A percentile compares a stretch with the other conserved stretches of the same genome.
These are phyloP conservation scores for Sinopyrophorus schimmeli DNA, from an alignment of 2,888 invertebrate species.

Conservation along the genomic window DNA sequence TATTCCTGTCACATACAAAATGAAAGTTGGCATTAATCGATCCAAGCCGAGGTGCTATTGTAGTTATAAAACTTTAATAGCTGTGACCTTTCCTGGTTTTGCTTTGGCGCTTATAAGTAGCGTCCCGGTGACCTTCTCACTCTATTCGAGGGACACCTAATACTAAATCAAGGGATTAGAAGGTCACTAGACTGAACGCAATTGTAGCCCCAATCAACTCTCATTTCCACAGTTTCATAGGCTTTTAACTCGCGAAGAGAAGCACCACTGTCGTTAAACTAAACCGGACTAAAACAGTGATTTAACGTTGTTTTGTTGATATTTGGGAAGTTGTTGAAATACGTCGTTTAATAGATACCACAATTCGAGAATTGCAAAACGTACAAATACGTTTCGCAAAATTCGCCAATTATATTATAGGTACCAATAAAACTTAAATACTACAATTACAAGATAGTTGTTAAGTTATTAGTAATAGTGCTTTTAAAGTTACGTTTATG, in stretches of 20 bases:
- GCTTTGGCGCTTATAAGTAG: slow-evolving; percentile 14
- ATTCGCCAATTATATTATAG: too few species aligned
- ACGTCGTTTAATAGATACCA: too few species aligned
- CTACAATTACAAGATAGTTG: too few species aligned
- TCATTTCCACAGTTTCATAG: slow-evolving; percentile 3
- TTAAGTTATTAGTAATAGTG: too few species aligned
- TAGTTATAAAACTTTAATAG: slow-evolving; percentile 14
- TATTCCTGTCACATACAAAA: not conserved
- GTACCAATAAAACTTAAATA: too few species aligned
- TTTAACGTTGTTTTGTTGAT: too few species aligned
- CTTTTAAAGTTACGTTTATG: too few species aligned
- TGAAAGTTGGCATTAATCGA: slow-evolving; percentile 5
- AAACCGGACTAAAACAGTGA: too few species aligned
- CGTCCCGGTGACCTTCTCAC: slow-evolving; percentile 24
- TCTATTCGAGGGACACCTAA: slow-evolving; percentile 15
- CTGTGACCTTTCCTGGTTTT: slow-evolving; percentile 17
- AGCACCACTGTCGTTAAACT: too few species aligned
- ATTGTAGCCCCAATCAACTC: slow-evolving; percentile 5
- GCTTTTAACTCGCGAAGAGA: not conserved
- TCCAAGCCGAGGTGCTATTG: slow-evolving; percentile 4
- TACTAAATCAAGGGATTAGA: slow-evolving; percentile 7
- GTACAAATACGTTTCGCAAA: too few species aligned
- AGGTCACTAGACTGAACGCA: slow-evolving; percentile 17
- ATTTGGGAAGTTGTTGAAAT: too few species aligned
- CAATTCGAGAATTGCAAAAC: too few species aligned